phyloP scores from a whole-genome alignment of 37 sponge, comb jelly and placozoan species.

The Agelas oroides region DNA sequence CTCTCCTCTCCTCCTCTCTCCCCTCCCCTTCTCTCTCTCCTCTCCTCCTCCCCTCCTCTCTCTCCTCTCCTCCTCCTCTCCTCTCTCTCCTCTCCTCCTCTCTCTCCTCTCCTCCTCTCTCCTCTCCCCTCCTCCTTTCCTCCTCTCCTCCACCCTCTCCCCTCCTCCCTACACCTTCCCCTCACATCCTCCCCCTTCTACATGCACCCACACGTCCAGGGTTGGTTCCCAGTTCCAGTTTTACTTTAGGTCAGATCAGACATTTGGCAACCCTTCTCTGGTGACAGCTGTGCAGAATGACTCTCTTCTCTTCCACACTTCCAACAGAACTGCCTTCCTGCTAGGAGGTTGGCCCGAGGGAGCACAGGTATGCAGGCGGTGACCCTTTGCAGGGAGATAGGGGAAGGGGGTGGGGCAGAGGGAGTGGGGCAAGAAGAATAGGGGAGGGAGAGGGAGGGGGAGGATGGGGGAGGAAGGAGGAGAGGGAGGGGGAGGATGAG shows the following conservation, averaged over 20 bases:
- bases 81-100: too few species aligned
- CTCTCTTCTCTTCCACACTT: slow-evolving; percentile 28
- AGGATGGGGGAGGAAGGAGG: neutral
- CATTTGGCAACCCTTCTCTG: neutral
- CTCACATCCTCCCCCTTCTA: neutral
- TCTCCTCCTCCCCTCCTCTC: slow-evolving; percentile 17
- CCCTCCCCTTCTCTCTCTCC: slow-evolving; percentile 15
- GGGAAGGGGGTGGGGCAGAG: slow-evolving; percentile 13
- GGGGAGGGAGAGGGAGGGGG: neutral
- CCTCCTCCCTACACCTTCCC: neutral
- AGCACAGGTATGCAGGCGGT: slow-evolving; percentile 27
- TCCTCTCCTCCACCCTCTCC: too few species aligned
- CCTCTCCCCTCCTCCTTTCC: too few species aligned
- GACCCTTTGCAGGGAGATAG: neutral
- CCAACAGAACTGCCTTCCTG: slow-evolving; percentile 32
- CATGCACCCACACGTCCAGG: neutral
- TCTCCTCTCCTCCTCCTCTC: neutral
- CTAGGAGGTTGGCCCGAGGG: slow-evolving; percentile 46
- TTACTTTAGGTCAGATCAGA: neutral
- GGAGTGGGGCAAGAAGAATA: neutral
- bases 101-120: neutral
- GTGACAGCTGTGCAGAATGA: neutral
- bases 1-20: too few species aligned
- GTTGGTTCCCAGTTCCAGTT: slow-evolving; percentile 51
- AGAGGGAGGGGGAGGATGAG: neutral